phyloP scores from a whole-genome alignment of 2,113 vertebrate genomes.

The Macrotis lagotis region DNA sequence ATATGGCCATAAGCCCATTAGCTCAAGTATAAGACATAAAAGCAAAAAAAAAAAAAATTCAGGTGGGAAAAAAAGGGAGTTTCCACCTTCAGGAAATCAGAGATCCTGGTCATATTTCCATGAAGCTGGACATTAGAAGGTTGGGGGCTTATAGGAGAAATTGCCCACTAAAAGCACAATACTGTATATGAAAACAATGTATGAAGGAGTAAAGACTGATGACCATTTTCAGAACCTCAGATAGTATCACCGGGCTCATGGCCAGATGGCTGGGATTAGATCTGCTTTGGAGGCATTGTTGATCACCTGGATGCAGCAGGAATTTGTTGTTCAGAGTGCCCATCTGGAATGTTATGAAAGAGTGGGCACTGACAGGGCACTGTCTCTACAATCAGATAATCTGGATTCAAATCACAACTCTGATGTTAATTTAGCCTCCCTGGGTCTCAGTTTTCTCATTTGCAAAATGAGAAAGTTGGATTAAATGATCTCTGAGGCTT shows the following conservation, averaged over 20 bases:
- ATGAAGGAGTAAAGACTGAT: not conserved
- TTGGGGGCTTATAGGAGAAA: not conserved
- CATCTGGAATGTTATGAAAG: too few relatives aligned
- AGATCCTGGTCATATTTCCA: not conserved
- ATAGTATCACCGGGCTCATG: not conserved
- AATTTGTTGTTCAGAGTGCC: not conserved
- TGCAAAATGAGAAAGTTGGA: not conserved
- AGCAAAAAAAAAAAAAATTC: not conserved
- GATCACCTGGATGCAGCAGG: not conserved
- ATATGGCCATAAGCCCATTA: not conserved
- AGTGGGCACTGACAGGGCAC: too few relatives aligned
- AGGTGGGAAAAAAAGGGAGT: not conserved
- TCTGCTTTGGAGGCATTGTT: too few relatives aligned
- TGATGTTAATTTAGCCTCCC: not conserved
- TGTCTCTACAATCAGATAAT: not conserved
- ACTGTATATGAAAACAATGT: too few relatives aligned
- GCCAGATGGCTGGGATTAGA: not conserved
- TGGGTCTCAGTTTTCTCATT: not conserved
- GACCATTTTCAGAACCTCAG: not conserved
- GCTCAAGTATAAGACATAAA: not conserved
- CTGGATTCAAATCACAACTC: not conserved
- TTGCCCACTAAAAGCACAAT: not conserved
- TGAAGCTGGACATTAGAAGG: not conserved
- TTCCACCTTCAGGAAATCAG: not conserved
- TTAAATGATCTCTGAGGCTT: not conserved